These are phyloP conservation scores for Sylvietta virens DNA, from an alignment of 2,113 vertebrate genomes.

Conservation along the genomic window DNA sequence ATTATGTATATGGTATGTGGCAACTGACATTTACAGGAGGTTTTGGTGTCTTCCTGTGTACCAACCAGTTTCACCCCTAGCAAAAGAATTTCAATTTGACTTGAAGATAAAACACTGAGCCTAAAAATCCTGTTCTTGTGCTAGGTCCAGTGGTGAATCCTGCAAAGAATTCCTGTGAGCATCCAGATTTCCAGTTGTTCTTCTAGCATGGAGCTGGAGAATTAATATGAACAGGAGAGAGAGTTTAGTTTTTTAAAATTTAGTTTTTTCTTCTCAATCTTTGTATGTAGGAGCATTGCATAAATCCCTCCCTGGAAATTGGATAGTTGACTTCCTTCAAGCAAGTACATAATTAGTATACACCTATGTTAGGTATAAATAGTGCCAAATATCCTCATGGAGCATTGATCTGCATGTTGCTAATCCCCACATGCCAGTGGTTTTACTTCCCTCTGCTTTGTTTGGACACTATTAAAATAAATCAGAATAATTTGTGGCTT, in stretches of 20 bases:
- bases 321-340: neutral
- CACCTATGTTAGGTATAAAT: neutral
- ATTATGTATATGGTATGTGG: fast-evolving
- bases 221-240: neutral
- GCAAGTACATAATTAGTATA: neutral
- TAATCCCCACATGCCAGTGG: neutral
- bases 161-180: neutral
- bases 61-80: neutral
- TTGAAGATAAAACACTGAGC: neutral
- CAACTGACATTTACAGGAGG: neutral
- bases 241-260: neutral
- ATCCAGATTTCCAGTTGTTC: neutral
- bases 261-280: neutral
- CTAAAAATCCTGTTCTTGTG: neutral
- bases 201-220: neutral
- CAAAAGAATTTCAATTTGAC: neutral
- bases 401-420: neutral
- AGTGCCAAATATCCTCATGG: neutral
- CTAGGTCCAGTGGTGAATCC: neutral
- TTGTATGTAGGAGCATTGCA: neutral
- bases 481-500: neutral
- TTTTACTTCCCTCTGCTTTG: neutral
- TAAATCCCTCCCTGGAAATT: neutral
- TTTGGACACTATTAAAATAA: neutral
- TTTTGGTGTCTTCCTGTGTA: neutral